Base-by-base conservation (phyloP, 2,888 invertebrate genomes). In the Ornithoptera priamus region DNA sequence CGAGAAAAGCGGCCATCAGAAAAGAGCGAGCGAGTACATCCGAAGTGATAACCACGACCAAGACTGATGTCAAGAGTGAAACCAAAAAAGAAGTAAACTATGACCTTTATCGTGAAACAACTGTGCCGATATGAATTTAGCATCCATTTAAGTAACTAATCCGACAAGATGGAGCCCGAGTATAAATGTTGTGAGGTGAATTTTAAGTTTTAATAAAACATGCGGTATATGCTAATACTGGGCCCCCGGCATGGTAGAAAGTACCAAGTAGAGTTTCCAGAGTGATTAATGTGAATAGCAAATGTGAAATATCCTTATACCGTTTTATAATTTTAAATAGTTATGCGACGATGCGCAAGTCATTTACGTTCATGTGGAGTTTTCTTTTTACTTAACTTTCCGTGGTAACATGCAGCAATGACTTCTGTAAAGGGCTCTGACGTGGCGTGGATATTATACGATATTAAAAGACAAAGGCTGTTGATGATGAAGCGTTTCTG, bases 181-280 rank as follows among this genome's bases (percentile, higher is more conserved):
- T 62, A 66, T 65, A 69, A 66, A 62, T 69, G n/a, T 65, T 66
- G 61, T 65, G 65, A 65, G 69, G 65, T 65, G 62, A 62, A 57
- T 22, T 69, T 66, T 65, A 69, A 69, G 57, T 69, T 66, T 66
- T 69, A 69, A 69, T 69, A 69, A 69, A 69, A 57, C 69, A 62
- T 62, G 58, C 57, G 62, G 65, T 66, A 15, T 65, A 69, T 62
- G 61, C 62, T 69, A 61, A 69, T 69, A 66, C 57, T 36, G 24
- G 17, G 57, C 30, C 46, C 62, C 22, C n/a, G 59, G 62, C 46
- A 58, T 53, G 57, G 22, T 5, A 62, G 62, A 62, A 66, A 57
- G 61, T 69, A 50, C 58, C 65, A 65, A 42, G 69, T 62, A 62
- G 30, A 20, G 63, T 36, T 39, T 42, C 60, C 63, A 64, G 57